These are phyloP conservation scores for Felis chaus DNA, from an alignment of 2,113 vertebrate species.

Conservation along the genomic window DNA sequence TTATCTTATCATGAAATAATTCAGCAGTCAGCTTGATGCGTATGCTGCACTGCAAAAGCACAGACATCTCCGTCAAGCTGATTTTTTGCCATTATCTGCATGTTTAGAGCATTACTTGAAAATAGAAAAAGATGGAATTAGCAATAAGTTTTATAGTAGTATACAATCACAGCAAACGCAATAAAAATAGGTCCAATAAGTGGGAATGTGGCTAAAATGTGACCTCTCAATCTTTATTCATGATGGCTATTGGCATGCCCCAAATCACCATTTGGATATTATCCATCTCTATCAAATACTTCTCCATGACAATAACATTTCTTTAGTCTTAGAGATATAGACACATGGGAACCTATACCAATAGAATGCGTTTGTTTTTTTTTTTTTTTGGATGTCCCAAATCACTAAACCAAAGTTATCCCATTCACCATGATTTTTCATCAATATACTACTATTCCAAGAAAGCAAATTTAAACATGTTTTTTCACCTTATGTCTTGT, in stretches of 20 bases:
- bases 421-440: constrained; percentile 18
- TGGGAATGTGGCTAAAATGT: not conserved
- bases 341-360: not conserved
- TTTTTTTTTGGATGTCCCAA: not conserved
- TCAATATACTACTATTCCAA: not conserved
- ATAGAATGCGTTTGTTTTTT: not conserved
- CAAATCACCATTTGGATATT: constrained; percentile 29
- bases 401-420: constrained; percentile 17
- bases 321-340: not conserved
- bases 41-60: constrained; percentile 52
- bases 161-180: not conserved
- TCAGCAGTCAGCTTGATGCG: constrained; percentile 78
- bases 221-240: constrained; percentile 6
- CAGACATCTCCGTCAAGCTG: constrained; percentile 40
- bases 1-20: constrained; percentile 84
- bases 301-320: not conserved
- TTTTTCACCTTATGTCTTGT: not conserved
- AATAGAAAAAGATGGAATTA: constrained; percentile 29
- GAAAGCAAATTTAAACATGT: constrained; percentile 26
- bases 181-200: not conserved
- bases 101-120: constrained; percentile 51
- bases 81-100: constrained; percentile 47
- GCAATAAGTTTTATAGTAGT: not conserved
- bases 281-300: constrained; percentile 23
- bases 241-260: not conserved